These are phyloP conservation scores for Phainopepla nitens DNA, from an alignment of 2,113 vertebrate species.

Conservation along the genomic window DNA sequence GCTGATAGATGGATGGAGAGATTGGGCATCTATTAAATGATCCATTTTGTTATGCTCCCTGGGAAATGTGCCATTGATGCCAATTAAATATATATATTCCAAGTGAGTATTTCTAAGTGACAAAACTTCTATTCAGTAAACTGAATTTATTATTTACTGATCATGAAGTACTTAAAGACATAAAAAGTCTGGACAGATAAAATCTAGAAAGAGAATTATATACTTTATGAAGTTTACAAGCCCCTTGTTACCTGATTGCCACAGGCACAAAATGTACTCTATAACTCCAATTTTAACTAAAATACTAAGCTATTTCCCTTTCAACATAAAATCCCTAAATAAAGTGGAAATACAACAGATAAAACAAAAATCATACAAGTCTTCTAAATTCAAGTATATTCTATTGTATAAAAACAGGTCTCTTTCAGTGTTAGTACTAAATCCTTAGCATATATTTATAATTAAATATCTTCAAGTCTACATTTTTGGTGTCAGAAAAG, in stretches of 20 bases:
- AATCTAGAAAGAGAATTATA: slow-evolving; percentile 52
- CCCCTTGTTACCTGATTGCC: slow-evolving; percentile 11
- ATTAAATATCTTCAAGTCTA: slow-evolving; percentile 49
- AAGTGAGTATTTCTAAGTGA: slow-evolving; percentile 75
- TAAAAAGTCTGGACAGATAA: slow-evolving; percentile 48
- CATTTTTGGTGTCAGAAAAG: not conserved
- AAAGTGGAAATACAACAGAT: not conserved
- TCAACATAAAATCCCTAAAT: not conserved
- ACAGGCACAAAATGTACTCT: not conserved
- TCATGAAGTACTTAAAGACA: slow-evolving; percentile 69
- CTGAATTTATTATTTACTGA: slow-evolving; percentile 79
- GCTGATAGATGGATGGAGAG: slow-evolving; percentile 82
- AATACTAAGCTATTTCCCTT: not conserved
- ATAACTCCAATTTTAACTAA: not conserved
- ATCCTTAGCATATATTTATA: slow-evolving; percentile 25
- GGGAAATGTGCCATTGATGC: slow-evolving; percentile 80
- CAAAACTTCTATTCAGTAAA: slow-evolving; percentile 74
- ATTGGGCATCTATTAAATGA: slow-evolving; percentile 85
- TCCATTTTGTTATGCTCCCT: slow-evolving; percentile 79
- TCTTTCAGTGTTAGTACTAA: slow-evolving; percentile 9
- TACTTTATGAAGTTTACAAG: slow-evolving; percentile 46
- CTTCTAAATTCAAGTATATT: not conserved
- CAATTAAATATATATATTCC: slow-evolving; percentile 83
- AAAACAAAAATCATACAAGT: slow-evolving; percentile 19
- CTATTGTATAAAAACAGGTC: not conserved